Percentiles rank a stretch among this genome's conserved stretches.
Conservation (phyloP, 1,140 invertebrate species). For the Drosophila pandora region DNA sequence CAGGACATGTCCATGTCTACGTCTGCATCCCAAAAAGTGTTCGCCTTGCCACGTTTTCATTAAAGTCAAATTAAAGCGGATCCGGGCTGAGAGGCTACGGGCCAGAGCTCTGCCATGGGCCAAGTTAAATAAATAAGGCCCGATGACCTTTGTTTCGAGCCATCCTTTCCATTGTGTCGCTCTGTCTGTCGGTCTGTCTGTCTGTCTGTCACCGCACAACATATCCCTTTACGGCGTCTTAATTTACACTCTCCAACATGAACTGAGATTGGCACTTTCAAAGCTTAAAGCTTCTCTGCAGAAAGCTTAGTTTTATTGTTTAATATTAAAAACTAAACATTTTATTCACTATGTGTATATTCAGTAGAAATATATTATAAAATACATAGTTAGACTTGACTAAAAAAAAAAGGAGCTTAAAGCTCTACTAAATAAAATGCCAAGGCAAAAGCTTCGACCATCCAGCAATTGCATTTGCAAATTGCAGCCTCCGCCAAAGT, state of each 20-base stretch:
- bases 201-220: conserved; percentile 50
- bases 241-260: conserved; percentile 35
- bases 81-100: conserved; percentile 16
- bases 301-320: background rate
- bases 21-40: conserved; percentile 46
- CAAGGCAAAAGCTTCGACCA: conserved; percentile 29
- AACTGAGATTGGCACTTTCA: background rate
- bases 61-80: conserved; percentile 61
- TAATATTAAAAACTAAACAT: background rate
- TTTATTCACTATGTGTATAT: background rate
- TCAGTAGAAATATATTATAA: background rate
- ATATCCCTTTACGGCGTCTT: conserved; percentile 41
- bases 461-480: conserved; percentile 25
- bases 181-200: conserved; percentile 1
- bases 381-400: background rate
- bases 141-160: conserved; percentile 50
- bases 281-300: conserved; percentile 40
- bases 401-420: background rate
- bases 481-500: conserved; percentile 26
- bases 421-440: conserved; percentile 4
- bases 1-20: conserved; percentile 37
- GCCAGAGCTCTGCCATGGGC: conserved; percentile 1
- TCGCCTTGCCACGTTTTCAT: conserved; percentile 58
- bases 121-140: conserved; percentile 20
- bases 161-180: conserved; percentile 54